phyloP scores from a whole-genome alignment of 2,888 invertebrate genomes.

The Chaetogeoica ovagalla region DNA sequence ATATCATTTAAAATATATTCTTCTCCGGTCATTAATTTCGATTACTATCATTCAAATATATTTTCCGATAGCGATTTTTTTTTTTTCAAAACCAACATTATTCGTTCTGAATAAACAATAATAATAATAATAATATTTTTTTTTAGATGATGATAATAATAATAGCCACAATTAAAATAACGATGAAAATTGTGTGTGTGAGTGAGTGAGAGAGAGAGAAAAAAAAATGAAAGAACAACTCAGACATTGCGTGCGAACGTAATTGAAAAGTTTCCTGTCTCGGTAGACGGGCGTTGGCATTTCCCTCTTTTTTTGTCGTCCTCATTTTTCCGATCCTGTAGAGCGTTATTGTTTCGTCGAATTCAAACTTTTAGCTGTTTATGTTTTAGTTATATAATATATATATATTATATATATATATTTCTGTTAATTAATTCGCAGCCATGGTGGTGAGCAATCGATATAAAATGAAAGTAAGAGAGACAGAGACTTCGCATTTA shows the following conservation, averaged over 20 bases:
- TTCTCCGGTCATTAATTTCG: not conserved
- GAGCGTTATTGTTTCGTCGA: conserved; percentile 40
- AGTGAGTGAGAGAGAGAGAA: conserved; percentile 16
- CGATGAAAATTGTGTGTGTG: conserved; percentile 10
- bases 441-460: not conserved
- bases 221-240: conserved; percentile 21
- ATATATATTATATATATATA: not conserved
- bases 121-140: too few species aligned
- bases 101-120: conserved; percentile 11
- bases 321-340: conserved; percentile 11
- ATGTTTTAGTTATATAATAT: not conserved
- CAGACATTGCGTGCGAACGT: conserved; percentile 41
- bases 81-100: conserved; percentile 13
- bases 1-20: not conserved
- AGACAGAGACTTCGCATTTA: conserved; percentile 2
- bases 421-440: conserved; percentile 36
- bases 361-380: conserved; percentile 27
- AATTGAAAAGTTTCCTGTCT: conserved; percentile 51
- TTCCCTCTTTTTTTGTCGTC: conserved; percentile 20
- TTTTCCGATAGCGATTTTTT: not conserved
- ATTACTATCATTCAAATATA: not conserved
- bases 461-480: not conserved
- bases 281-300: not conserved
- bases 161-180: conserved; percentile 8
- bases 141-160: too few species aligned